Evolutionary conservation across 1,140 invertebrate species (phyloP), one percentile per base, ranked within the genome.

Genomic region (Camponotus vicinus): DNA sequence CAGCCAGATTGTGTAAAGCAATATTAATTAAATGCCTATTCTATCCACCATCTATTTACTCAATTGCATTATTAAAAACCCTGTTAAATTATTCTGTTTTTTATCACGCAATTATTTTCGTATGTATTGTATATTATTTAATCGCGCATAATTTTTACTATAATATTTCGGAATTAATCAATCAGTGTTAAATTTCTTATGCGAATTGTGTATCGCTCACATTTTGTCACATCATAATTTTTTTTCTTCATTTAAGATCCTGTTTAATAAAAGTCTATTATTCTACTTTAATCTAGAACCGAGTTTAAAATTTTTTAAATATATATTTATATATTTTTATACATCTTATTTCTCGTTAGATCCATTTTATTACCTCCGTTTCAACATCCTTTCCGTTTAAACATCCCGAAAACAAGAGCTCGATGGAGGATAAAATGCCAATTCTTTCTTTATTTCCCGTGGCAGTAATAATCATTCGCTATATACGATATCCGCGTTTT

Each of bases 391-490:
- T n/a, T 21, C 21, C 27, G 37, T 57, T 80, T 42, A 42, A 70
- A 42, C 32, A 7, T 4, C 3, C 32, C 61, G 11, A 66, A 64
- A 78, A 66, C 49, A 32, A 32, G 21, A 49, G 21, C 37, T 18
- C 15, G 37, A 42, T 21, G 42, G 55, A 73, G 61, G 55, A 61
- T 42, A 61, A 73, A 73, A 61, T 57, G 32, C 52, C 79, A 37
- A 61, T 73, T 63, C 42, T 37, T 49, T 45, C 45, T 0, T 61
- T 37, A 49, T 80, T 45, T 80, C 42, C 78, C 66, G 37, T 21
- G 78, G 52, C 27, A 13, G 52, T 27, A 42, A 61, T 75, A 73
- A 75, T 83, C 32, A 83, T 75, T 32, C 57, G 45, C 37, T 61
- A 18, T 34, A 27, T 45, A 21, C 45, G 13, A 21, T 40, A 45